These are phyloP conservation scores for Yponomeuta malinellus DNA, from an alignment of 2,888 invertebrate genomes.

Conservation along the genomic window DNA sequence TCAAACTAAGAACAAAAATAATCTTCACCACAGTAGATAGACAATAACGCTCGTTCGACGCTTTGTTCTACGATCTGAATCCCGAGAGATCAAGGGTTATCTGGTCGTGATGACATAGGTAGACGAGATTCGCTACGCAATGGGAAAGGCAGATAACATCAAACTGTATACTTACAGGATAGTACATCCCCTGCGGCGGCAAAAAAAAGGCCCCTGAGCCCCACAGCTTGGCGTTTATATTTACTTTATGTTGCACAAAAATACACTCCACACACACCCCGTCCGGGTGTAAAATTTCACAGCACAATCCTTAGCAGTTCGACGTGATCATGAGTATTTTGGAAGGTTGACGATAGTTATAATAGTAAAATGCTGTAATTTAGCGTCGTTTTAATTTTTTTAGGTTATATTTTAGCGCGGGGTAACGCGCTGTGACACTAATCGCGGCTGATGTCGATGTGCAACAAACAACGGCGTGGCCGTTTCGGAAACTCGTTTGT, in stretches of 20 bases:
- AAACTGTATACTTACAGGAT: slow-evolving; percentile 86
- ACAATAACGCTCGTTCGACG: not conserved
- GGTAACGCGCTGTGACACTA: slow-evolving; percentile 70
- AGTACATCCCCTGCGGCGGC: slow-evolving; percentile 97
- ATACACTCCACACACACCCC: slow-evolving; percentile 71
- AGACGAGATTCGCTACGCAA: not conserved
- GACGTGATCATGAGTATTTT: slow-evolving; percentile 69
- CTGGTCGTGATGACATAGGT: slow-evolving; percentile 10
- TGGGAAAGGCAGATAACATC: not conserved
- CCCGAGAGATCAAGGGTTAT: slow-evolving; percentile 12
- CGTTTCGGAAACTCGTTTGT: slow-evolving; percentile 21
- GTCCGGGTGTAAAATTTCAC: slow-evolving; percentile 60
- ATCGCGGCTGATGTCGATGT: slow-evolving; percentile 72
- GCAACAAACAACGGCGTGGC: slow-evolving; percentile 35
- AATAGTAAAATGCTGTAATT: slow-evolving; percentile 43
- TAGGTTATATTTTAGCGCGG: slow-evolving; percentile 71
- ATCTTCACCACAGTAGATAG: not conserved
- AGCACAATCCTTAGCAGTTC: slow-evolving; percentile 66
- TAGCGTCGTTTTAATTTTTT: slow-evolving; percentile 56
- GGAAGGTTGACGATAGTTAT: slow-evolving; percentile 29
- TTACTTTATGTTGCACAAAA: slow-evolving; percentile 76
- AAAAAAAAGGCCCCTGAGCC: slow-evolving; percentile 96
- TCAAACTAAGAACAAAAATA: not conserved
- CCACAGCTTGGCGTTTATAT: slow-evolving; percentile 96
- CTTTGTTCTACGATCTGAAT: not conserved